Conservation (phyloP, 2,113 vertebrate species). For the Semnornis frantzii region DNA sequence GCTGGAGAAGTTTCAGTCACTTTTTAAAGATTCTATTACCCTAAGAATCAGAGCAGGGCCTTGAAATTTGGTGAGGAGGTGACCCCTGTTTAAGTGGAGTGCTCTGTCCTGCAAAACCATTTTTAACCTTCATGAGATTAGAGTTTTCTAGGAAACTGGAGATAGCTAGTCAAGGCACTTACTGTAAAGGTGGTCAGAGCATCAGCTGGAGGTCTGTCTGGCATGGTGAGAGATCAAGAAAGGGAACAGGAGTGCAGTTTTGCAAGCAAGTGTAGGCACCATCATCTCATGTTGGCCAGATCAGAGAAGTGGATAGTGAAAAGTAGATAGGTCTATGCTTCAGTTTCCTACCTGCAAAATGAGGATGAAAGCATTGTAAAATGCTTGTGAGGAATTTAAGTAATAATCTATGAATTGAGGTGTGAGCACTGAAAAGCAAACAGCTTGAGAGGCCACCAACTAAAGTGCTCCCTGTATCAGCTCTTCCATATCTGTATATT, state of each 20-base stretch:
- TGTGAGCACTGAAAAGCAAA: background rate
- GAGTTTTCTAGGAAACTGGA: background rate
- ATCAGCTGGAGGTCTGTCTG: background rate
- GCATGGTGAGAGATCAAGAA: background rate
- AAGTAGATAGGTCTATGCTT: background rate
- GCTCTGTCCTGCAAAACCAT: background rate
- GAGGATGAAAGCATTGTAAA: background rate
- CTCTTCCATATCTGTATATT: background rate
- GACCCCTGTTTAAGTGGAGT: background rate
- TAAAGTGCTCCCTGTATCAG: background rate
- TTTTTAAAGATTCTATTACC: background rate
- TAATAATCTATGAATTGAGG: background rate
- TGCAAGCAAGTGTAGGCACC: background rate
- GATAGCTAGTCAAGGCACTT: background rate
- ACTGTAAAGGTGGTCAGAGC: background rate
- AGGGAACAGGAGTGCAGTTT: background rate
- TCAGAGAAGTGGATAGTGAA: background rate
- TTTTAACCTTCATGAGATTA: background rate
- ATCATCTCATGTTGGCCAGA: background rate
- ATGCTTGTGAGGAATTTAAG: background rate
- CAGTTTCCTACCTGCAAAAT: background rate
- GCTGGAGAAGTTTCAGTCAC: background rate
- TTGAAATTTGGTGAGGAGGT: background rate
- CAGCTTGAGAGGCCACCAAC: background rate
- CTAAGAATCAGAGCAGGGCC: background rate